Evolutionary conservation across 2,797 vertebrate species (phyloP).

Genomic region (Oreochromis grahami): DNA sequence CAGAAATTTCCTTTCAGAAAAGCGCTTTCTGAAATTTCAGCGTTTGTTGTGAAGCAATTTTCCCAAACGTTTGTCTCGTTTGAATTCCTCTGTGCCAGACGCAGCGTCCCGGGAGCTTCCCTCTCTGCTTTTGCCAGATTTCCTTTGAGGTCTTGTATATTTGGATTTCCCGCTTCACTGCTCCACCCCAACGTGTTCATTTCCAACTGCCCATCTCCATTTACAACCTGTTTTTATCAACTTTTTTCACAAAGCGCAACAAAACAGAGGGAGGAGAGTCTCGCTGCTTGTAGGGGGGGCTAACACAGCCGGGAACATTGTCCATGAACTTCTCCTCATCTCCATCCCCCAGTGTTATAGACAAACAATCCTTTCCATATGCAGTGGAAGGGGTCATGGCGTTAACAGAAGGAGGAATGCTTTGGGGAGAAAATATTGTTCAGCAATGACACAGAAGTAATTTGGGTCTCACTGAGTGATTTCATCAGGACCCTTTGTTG

Average conservation of each 20-base stretch:
- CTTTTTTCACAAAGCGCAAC: conserved; percentile 80
- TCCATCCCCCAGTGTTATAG: conserved; percentile 78
- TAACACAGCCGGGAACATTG: conserved; percentile 74
- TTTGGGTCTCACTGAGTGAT: conserved; percentile 83
- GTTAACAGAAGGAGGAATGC: conserved; percentile 82
- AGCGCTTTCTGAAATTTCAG: background rate
- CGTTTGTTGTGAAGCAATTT: background rate
- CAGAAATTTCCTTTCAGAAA: background rate
- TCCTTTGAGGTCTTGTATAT: conserved; percentile 80
- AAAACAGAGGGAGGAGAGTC: conserved; percentile 78
- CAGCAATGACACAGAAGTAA: conserved; percentile 88
- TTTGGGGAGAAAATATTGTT: conserved; percentile 82
- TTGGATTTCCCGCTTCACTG: conserved; percentile 76
- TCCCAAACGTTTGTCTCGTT: background rate
- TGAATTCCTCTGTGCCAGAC: background rate
- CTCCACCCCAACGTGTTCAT: conserved; percentile 79
- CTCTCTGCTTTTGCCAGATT: conserved; percentile 34
- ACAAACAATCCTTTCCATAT: conserved; percentile 81
- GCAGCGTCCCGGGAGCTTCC: background rate
- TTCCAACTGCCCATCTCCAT: conserved; percentile 76
- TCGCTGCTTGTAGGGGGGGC: conserved; percentile 42
- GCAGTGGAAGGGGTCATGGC: conserved; percentile 73
- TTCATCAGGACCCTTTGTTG: conserved; percentile 81
- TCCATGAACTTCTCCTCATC: conserved; percentile 78
- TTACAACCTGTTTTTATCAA: conserved; percentile 83